phyloP scores from a whole-genome alignment of 1,140 invertebrate species.

The Sitophilus oryzae region DNA sequence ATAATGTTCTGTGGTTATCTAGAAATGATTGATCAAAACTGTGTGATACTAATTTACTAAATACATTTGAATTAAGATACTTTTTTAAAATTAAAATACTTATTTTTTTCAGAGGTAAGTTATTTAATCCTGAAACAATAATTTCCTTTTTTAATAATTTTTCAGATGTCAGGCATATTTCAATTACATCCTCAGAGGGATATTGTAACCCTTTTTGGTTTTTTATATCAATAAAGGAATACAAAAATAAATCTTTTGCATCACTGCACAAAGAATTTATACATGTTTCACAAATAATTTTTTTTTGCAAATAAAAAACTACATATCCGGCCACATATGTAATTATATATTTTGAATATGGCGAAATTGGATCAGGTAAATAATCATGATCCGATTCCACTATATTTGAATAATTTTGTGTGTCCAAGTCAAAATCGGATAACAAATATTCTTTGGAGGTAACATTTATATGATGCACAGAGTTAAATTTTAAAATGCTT shows the following conservation, averaged over 20 bases:
- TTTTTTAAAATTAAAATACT: slow-evolving; percentile 2
- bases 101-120: background rate
- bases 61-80: slow-evolving; percentile 4
- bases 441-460: slow-evolving; percentile 2
- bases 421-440: background rate
- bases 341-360: background rate
- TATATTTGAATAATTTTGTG: background rate
- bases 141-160: too few relatives aligned
- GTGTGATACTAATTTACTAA: background rate
- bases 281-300: slow-evolving; percentile 4
- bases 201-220: slow-evolving; percentile 5
- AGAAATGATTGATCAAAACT: too few relatives aligned
- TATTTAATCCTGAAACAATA: background rate
- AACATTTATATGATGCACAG: slow-evolving; percentile 5
- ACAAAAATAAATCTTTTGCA: background rate
- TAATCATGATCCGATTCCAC: background rate
- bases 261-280: background rate
- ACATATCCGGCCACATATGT: slow-evolving; percentile 2
- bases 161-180: too few relatives aligned
- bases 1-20: too few relatives aligned
- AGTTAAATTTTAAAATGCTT: background rate
- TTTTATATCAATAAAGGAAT: background rate
- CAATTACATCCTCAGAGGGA: too few relatives aligned
- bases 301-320: slow-evolving; percentile 5
- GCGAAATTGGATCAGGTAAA: slow-evolving; percentile 3